Percentiles rank a stretch among this genome's conserved stretches.
These are phyloP conservation scores for Morus bassanus DNA, from an alignment of 2,797 vertebrate species.

Conservation along the genomic window DNA sequence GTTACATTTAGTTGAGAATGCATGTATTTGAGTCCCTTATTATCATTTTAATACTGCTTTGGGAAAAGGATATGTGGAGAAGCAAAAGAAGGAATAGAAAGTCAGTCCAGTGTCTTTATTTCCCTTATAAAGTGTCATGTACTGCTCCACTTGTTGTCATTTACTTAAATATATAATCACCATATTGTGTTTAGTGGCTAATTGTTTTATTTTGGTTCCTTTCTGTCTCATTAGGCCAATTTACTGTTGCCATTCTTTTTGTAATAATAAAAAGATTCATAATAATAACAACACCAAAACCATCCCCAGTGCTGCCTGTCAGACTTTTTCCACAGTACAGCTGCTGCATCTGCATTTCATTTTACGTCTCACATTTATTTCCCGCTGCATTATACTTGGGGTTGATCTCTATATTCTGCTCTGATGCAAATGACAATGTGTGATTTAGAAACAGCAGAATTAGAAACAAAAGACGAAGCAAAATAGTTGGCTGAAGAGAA, in stretches of 20 bases:
- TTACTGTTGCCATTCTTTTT: background rate
- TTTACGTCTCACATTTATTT: background rate
- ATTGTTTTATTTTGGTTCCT: conserved; percentile 15
- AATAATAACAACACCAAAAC: background rate
- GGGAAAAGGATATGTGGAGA: background rate
- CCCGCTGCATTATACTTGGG: background rate
- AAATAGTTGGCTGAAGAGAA: background rate
- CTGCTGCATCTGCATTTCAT: background rate
- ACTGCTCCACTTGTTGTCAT: background rate
- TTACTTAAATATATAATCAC: background rate
- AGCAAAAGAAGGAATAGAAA: background rate
- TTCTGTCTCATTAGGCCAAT: conserved; percentile 26
- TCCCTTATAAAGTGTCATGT: background rate
- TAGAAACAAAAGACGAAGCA: background rate
- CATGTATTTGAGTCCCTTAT: background rate
- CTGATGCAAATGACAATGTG: background rate
- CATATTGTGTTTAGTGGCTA: background rate
- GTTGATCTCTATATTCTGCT: background rate
- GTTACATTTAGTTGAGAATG: background rate
- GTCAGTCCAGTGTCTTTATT: background rate
- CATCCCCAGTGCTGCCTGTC: background rate
- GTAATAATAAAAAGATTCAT: background rate
- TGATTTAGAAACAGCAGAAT: background rate
- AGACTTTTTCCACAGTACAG: background rate
- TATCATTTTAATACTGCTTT: background rate